Percentiles rank a stretch among this genome's conserved stretches.
Evolutionary conservation across 2,113 vertebrate genomes (phyloP).

Genomic region (Takifugu flavidus): DNA sequence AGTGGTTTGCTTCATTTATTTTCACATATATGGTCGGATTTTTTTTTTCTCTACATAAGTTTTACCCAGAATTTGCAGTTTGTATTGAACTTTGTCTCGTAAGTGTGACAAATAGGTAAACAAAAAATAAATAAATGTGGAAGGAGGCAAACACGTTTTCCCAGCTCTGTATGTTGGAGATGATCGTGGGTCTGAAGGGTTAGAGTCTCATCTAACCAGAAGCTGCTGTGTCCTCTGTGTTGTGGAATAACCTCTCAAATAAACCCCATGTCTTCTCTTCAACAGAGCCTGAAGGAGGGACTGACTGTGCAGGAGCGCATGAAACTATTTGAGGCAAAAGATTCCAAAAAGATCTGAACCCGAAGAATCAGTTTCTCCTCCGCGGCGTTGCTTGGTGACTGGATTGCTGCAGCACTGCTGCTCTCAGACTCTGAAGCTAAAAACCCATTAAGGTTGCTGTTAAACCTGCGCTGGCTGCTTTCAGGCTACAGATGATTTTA

Average conservation of each 20-base stretch:
- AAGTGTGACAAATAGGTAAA: too few relatives aligned
- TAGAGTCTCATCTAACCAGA: too few relatives aligned
- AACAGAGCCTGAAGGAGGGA: constrained; percentile 96
- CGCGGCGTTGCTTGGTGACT: constrained; percentile 5
- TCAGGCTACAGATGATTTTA: constrained; percentile 24
- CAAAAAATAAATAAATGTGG: too few relatives aligned
- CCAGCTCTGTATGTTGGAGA: too few relatives aligned
- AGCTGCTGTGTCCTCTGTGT: background rate
- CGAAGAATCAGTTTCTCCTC: constrained; percentile 42
- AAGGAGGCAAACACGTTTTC: too few relatives aligned
- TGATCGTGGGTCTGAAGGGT: background rate
- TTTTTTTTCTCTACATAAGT: too few relatives aligned
- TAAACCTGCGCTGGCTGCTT: constrained; percentile 42
- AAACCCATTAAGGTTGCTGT: constrained; percentile 1
- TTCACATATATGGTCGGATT: too few relatives aligned
- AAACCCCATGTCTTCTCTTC: constrained; percentile 2
- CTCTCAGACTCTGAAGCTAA: constrained; percentile 16
- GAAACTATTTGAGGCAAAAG: constrained; percentile 97
- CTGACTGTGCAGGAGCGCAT: constrained; percentile 94
- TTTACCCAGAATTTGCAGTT: too few relatives aligned
- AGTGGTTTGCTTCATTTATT: too few relatives aligned
- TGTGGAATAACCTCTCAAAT: background rate
- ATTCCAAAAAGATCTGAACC: constrained; percentile 89
- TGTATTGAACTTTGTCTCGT: too few relatives aligned
- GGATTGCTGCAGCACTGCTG: constrained; percentile 27